Conservation (phyloP, 2,888 invertebrate genomes). For the Lampropteryx suffumata region DNA sequence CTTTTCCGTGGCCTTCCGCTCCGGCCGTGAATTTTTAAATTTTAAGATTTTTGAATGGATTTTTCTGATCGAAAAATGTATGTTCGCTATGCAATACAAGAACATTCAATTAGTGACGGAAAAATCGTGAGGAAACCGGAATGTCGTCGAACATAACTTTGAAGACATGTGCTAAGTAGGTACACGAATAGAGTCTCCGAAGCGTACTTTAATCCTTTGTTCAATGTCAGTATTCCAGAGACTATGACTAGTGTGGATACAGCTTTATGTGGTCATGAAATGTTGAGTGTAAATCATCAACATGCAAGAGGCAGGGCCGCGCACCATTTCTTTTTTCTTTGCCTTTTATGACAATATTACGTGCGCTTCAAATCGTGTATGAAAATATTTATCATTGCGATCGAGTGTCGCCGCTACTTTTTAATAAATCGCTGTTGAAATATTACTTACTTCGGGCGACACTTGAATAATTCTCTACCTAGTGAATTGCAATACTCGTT, state of each 20-base stretch:
- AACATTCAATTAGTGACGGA: too few species aligned
- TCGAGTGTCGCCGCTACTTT: slow-evolving; percentile 24
- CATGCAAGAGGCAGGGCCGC: slow-evolving; percentile 37
- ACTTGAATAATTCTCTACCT: slow-evolving; percentile 12
- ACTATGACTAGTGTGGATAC: slow-evolving; percentile 2
- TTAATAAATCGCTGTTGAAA: slow-evolving; percentile 20
- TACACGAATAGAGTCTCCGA: too few species aligned
- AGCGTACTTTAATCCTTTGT: too few species aligned
- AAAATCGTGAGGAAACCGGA: too few species aligned
- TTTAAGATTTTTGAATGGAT: too few species aligned
- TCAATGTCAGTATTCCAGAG: too few species aligned
- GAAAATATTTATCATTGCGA: slow-evolving; percentile 37
- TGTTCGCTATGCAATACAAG: too few species aligned
- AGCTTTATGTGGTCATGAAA: slow-evolving; percentile 35
- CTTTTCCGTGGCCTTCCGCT: too few species aligned
- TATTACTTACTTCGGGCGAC: slow-evolving; percentile 19
- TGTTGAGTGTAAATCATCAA: slow-evolving; percentile 34
- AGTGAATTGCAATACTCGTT: neutral
- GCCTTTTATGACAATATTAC: slow-evolving; percentile 37
- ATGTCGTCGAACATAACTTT: too few species aligned
- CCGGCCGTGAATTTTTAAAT: too few species aligned
- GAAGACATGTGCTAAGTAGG: too few species aligned
- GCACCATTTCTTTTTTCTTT: slow-evolving; percentile 34
- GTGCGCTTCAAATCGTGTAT: slow-evolving; percentile 34
- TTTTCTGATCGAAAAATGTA: too few species aligned